Evolutionary conservation across 2,888 invertebrate genomes (phyloP).

Genomic region (Drosophila aldrichi): DNA sequence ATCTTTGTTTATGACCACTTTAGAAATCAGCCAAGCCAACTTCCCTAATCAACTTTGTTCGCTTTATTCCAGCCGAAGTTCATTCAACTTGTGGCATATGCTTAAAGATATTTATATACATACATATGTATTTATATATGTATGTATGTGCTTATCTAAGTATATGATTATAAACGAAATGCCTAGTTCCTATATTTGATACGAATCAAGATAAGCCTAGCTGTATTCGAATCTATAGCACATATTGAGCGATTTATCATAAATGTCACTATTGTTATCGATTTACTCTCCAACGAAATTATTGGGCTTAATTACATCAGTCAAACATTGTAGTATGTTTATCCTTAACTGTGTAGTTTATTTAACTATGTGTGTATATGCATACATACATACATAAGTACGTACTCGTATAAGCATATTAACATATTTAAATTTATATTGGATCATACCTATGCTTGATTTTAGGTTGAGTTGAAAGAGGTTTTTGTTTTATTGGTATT

Average conservation of each 20-base stretch:
- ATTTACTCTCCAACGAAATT: slow-evolving; percentile 12
- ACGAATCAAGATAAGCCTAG: slow-evolving; percentile 22
- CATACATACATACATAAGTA: too few relatives aligned
- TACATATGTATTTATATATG: neutral
- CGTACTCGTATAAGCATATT: too few relatives aligned
- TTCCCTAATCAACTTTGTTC: slow-evolving; percentile 57
- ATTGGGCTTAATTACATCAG: slow-evolving; percentile 3
- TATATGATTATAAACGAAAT: slow-evolving; percentile 4
- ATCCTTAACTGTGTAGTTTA: neutral
- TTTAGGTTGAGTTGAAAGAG: too few relatives aligned
- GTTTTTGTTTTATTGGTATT: too few relatives aligned
- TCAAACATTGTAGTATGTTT: neutral
- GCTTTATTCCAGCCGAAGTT: slow-evolving; percentile 35
- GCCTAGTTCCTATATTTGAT: neutral
- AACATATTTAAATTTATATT: too few relatives aligned
- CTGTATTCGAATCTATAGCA: neutral
- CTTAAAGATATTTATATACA: neutral
- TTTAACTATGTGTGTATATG: neutral
- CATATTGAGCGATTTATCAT: slow-evolving; percentile 25
- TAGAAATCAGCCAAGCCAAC: slow-evolving; percentile 61
- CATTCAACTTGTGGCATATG: slow-evolving; percentile 47
- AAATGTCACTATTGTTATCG: slow-evolving; percentile 13
- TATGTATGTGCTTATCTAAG: neutral
- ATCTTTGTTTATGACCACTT: slow-evolving; percentile 68
- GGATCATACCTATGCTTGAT: too few relatives aligned